A percentile compares a stretch with the other conserved stretches of the same genome.
Conservation (phyloP, 2,113 vertebrate genomes). For the Nothoprocta perdicaria region DNA sequence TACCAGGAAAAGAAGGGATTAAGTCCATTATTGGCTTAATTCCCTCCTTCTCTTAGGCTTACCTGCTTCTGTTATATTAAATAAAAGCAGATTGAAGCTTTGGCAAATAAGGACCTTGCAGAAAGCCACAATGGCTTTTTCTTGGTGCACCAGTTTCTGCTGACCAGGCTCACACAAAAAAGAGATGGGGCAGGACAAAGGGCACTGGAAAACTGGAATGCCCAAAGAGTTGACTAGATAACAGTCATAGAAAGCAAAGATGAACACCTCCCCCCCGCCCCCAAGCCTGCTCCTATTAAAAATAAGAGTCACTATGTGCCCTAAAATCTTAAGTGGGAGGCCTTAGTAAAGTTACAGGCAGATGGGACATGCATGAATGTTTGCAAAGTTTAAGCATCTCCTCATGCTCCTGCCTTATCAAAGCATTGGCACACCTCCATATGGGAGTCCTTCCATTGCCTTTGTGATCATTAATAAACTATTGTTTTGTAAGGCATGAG, state of each 20-base stretch:
- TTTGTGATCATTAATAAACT: not conserved
- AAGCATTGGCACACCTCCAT: not conserved
- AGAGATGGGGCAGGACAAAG: not conserved
- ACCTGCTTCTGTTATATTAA: not conserved
- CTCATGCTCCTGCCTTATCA: not conserved
- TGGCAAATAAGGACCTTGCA: not conserved
- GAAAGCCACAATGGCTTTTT: not conserved
- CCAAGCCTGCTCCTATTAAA: not conserved
- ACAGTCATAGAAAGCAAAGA: not conserved
- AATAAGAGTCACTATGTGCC: too few species aligned
- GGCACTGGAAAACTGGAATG: not conserved
- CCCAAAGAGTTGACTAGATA: not conserved
- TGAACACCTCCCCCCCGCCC: too few species aligned
- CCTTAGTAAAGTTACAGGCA: not conserved
- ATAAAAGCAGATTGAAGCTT: not conserved
- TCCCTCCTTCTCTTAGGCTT: not conserved
- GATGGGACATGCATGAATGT: accelerated
- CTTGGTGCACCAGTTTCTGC: not conserved
- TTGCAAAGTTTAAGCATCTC: not conserved
- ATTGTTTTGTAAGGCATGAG: not conserved
- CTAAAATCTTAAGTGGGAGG: accelerated
- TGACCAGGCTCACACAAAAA: not conserved
- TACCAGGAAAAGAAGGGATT: not conserved
- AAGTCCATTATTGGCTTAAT: not conserved
- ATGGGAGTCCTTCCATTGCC: not conserved